phyloP scores from a whole-genome alignment of 2,113 vertebrate species.

The Cygnus buccinator region DNA sequence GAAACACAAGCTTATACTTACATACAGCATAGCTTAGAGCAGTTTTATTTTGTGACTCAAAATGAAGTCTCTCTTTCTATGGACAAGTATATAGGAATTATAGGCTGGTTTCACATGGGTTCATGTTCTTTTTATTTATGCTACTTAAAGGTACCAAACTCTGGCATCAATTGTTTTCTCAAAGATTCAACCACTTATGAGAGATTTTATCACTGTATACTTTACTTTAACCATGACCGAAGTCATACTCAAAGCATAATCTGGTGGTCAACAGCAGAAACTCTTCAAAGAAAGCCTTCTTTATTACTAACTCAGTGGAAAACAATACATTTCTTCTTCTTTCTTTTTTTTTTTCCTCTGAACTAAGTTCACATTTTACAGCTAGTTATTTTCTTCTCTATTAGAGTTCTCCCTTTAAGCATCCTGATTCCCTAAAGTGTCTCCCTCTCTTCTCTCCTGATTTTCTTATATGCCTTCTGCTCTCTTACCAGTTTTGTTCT shows the following conservation, averaged over 20 bases:
- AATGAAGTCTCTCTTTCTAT: not conserved
- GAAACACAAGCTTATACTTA: not conserved
- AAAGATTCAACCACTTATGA: not conserved
- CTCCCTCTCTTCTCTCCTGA: not conserved
- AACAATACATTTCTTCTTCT: not conserved
- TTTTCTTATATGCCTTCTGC: not conserved
- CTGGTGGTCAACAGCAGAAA: not conserved
- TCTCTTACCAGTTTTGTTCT: not conserved
- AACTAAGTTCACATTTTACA: not conserved
- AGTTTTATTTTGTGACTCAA: not conserved
- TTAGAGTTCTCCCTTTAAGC: not conserved
- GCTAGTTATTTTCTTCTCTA: not conserved
- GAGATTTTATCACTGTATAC: not conserved
- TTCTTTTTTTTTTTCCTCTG: not conserved
- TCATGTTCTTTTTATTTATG: not conserved
- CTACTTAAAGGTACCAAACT: not conserved
- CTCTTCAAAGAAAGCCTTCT: not conserved
- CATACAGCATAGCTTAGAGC: not conserved
- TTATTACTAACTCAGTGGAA: not conserved
- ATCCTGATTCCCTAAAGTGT: not conserved
- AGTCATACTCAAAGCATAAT: not conserved
- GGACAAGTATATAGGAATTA: not conserved
- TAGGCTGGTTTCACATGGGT: not conserved
- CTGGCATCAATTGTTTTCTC: not conserved
- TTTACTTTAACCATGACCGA: not conserved